Evolutionary conservation across 2,113 vertebrate species (phyloP).

Genomic region (Rhadina sibilatrix): DNA sequence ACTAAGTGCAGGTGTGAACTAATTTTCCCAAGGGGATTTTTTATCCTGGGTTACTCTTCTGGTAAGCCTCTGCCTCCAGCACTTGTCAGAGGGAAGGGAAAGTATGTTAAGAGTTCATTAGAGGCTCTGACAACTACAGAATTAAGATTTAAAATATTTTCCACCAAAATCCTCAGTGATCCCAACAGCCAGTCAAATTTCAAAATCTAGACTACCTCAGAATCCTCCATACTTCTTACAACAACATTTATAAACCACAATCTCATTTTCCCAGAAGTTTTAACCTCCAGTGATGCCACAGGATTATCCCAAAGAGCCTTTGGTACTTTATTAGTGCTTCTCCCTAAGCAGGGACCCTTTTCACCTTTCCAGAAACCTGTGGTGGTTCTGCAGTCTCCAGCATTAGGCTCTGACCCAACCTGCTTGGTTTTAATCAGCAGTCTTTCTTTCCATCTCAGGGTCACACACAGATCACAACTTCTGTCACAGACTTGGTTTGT

Average conservation of each 20-base stretch:
- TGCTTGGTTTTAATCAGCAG: neutral
- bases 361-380: neutral
- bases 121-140: neutral
- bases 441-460: neutral
- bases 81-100: neutral
- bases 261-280: neutral
- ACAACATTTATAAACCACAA: neutral
- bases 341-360: neutral
- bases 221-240: neutral
- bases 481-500: neutral
- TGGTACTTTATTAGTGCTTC: neutral
- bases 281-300: neutral
- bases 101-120: neutral
- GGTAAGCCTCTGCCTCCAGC: neutral
- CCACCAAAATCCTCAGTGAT: neutral
- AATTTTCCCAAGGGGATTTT: neutral
- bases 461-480: neutral
- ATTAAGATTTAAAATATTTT: neutral
- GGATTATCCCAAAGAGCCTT: neutral
- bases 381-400: neutral
- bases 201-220: neutral
- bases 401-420: neutral
- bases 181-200: neutral
- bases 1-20: neutral
- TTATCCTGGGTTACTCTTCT: neutral